Evolutionary conservation across 2,113 vertebrate species (phyloP), one percentile per base, ranked within the genome.

Genomic region (Anguilla japonica): DNA sequence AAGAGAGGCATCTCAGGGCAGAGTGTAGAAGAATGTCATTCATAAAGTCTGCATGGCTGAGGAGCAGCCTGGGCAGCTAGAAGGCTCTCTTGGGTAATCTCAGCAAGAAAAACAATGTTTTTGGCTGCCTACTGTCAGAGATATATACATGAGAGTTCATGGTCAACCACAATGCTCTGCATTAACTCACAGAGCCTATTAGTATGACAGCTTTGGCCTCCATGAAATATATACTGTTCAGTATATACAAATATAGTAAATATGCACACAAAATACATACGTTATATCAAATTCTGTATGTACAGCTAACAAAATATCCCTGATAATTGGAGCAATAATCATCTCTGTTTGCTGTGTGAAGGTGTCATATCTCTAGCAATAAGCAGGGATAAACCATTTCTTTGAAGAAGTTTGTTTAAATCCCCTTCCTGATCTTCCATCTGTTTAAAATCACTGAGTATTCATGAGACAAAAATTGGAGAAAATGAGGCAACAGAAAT

Each of bases 141-240:
- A 85, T 56, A 88, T 87, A 88, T 88, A 83, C 87, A 83, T 84
- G 39, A 86, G 85, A 81, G 83, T 91, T 92, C 87, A 90, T 93
- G 91, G 92, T 90, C 92, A 94, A 93, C 93, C 88, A 91, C 85
- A 91, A 88, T 78, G 63, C 85, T 81, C 29, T 0, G 8, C 88
- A 84, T 86, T 88, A 80, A 57, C 20, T 40, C 75, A 18, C 60
- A 39, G 13, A 90, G 84, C 90, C 90, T 91, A 79, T 94, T 89
- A 94, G 94, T 93, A 93, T 22, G 81, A 88, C 90, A 87, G 87
- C 86, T 84, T 53, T 34, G 88, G 80, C 91, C 86, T 80, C 85
- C 40, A 56, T 75, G 83, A 22, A 20, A 15, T 60, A 67, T 26
- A 26, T 26, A 6, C 60, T 18, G 15, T 60, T 60, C 14, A 16